Base-by-base conservation (phyloP, 2,888 invertebrate species). In the Trachelus tabidus region DNA sequence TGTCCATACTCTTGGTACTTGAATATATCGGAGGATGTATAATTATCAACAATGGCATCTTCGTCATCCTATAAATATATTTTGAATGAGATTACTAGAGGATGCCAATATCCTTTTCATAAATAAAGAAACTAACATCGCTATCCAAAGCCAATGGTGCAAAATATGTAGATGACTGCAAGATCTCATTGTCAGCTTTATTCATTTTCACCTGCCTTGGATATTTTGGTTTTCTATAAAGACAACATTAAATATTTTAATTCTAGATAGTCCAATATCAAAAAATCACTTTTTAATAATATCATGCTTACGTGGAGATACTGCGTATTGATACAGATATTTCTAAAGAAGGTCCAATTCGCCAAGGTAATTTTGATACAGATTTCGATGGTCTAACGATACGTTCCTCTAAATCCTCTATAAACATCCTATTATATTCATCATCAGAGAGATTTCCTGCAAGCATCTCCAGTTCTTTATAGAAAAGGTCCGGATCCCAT, bases 401-500 rank as follows among this genome's bases (percentile, higher is more conserved):
- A 76, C 86, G 83, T 4, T 81, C 76, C 30, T 85, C 76, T 12
- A 86, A 33, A 37, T 88, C 84, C 0, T 80, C 69, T 12, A 86
- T n/a, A 34, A 76, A 77, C 30, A 40, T 82, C 34, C 75, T 79
- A 68, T 76, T 79, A 1, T 85, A 82, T 78, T 85, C 85, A 2
- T 83, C 81, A 2, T 33, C 30, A 0, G 81, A 75, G 4, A 81
- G 73, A n/a, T 84, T 79, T 11, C 80, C 76, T 0, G 86, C 84
- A 12, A 83, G 68, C 23, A 88, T 80, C 68, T 87, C 86, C 1
- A 88, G 35, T 73, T 88, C 87, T 76, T 82, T 83, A 69, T 84
- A 88, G 33, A 88, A 88, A 0, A 75, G 31, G 15, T 83, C 73
- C 2, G 80, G 78, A 37, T 82, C 69, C 87, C 87, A 87, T 31